Conservation (phyloP, 2,888 invertebrate genomes). For the Poecilobothrus nobilitatus region DNA sequence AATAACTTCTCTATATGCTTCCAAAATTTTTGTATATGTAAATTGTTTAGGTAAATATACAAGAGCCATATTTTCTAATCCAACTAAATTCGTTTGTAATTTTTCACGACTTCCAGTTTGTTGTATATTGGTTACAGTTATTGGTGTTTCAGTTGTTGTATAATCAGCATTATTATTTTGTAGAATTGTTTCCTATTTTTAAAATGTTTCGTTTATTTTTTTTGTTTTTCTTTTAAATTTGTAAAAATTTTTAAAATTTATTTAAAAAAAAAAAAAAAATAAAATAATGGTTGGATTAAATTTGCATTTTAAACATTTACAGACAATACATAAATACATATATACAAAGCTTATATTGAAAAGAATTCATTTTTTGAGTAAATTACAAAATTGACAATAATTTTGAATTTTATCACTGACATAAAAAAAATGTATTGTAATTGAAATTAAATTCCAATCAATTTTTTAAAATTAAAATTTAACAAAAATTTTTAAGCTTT, state of each 20-base stretch:
- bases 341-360: too few species aligned
- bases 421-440: too few species aligned
- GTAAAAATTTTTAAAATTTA: neutral
- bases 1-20: conserved; percentile 40
- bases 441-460: too few species aligned
- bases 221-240: conserved; percentile 22
- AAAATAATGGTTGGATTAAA: too few species aligned
- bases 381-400: too few species aligned
- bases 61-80: conserved; percentile 41
- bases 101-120: conserved; percentile 29
- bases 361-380: too few species aligned
- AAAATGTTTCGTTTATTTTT: conserved; percentile 15
- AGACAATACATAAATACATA: too few species aligned
- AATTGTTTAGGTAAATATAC: conserved; percentile 38
- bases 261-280: too few species aligned
- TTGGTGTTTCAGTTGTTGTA: conserved; percentile 19
- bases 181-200: conserved; percentile 9
- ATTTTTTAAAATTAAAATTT: too few species aligned
- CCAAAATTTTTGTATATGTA: conserved; percentile 39
- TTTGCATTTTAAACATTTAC: too few species aligned
- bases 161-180: neutral
- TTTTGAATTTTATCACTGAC: too few species aligned
- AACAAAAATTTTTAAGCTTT: too few species aligned
- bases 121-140: conserved; percentile 12
- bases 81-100: conserved; percentile 39